A percentile compares a stretch with the other conserved stretches of the same genome.
phyloP scores from a whole-genome alignment of 2,113 vertebrate species.

The Gnathonemus longibarbis region DNA sequence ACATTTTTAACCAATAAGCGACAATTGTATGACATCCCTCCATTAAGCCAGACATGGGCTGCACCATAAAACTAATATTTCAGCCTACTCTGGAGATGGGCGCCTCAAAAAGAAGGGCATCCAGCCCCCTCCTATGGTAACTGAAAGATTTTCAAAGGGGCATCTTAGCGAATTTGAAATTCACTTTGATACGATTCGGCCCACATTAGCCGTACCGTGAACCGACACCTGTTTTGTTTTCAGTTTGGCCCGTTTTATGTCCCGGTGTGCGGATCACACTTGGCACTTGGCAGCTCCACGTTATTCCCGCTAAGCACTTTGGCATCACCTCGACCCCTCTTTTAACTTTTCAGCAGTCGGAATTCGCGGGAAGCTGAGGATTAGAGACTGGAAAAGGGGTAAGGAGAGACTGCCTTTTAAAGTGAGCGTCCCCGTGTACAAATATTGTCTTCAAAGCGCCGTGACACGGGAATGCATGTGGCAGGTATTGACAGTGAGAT shows the following conservation, averaged over 20 bases:
- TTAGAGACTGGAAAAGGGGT: background rate
- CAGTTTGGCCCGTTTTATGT: conserved; percentile 1
- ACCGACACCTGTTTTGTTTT: conserved; percentile 1
- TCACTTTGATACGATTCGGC: background rate
- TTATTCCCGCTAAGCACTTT: background rate
- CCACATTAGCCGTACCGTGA: background rate
- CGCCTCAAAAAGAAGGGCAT: background rate
- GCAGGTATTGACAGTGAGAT: conserved; percentile 9
- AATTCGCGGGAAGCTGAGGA: background rate
- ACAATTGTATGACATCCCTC: background rate
- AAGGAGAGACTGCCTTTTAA: background rate
- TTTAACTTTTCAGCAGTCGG: background rate
- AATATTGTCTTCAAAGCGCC: background rate
- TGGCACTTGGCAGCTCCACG: background rate
- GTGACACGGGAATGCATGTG: background rate
- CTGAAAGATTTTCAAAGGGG: background rate
- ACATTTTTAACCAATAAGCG: background rate
- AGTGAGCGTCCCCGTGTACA: background rate
- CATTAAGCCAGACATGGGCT: background rate
- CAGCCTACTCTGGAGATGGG: background rate
- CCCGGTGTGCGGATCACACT: background rate
- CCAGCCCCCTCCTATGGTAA: background rate
- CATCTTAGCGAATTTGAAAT: background rate
- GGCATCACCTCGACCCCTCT: background rate
- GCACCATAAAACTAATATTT: background rate